These are phyloP conservation scores for Donacobius atricapilla DNA, from an alignment of 2,113 vertebrate species.

Conservation along the genomic window DNA sequence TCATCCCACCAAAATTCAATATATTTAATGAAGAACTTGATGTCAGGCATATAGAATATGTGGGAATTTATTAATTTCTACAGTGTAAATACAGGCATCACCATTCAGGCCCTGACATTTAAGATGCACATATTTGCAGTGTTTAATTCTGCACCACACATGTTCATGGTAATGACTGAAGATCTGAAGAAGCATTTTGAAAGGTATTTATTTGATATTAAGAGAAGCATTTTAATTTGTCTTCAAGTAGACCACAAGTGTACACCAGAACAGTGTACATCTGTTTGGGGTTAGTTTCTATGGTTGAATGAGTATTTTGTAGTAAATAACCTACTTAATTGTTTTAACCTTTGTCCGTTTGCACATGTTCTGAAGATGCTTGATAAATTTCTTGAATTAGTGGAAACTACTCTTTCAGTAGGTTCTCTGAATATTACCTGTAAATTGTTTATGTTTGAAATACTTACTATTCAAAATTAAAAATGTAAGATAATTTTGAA, in stretches of 20 bases:
- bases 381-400: constrained; percentile 21
- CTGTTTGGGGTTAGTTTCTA: constrained; percentile 20
- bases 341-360: constrained; percentile 51
- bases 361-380: not conserved
- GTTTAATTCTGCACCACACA: not conserved
- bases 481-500: not conserved
- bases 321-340: constrained; percentile 59
- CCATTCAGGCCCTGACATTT: not conserved
- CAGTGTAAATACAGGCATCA: not conserved
- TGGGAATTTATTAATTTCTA: not conserved
- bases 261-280: not conserved
- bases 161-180: not conserved
- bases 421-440: constrained; percentile 30
- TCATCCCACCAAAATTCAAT: not conserved
- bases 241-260: constrained; percentile 25
- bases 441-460: not conserved
- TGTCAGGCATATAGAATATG: not conserved
- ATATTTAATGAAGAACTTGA: not conserved
- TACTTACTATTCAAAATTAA: not conserved
- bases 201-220: constrained; percentile 47
- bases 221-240: constrained; percentile 29
- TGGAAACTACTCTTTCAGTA: not conserved
- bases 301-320: constrained; percentile 1
- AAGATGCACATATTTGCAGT: not conserved
- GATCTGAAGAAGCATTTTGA: constrained; percentile 13